A percentile compares a stretch with the other conserved stretches of the same genome.
These are phyloP conservation scores for Agonum fuliginosum DNA, from an alignment of 2,888 invertebrate species.

Conservation along the genomic window DNA sequence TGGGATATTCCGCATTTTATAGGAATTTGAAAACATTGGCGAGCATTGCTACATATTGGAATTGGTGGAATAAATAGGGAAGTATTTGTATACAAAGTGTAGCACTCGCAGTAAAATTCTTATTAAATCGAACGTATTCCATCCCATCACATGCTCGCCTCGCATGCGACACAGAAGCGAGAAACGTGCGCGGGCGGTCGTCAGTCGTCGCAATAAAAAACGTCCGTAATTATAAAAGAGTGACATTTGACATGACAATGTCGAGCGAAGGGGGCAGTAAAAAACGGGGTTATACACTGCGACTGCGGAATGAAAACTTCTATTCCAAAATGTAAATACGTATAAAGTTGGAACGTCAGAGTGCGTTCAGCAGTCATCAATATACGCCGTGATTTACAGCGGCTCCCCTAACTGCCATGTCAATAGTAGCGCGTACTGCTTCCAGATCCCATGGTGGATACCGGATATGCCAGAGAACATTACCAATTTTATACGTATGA, in stretches of 20 bases:
- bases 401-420: constrained; percentile 53
- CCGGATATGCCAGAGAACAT: constrained; percentile 5
- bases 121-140: constrained; percentile 25
- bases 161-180: too few species aligned
- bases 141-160: constrained; percentile 11
- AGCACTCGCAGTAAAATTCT: constrained; percentile 34
- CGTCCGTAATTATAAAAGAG: constrained; percentile 59
- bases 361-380: constrained; percentile 57
- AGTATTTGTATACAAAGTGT: constrained; percentile 38
- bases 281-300: constrained; percentile 45
- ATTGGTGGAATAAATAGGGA: constrained; percentile 32
- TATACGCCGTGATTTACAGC: constrained; percentile 47
- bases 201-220: constrained; percentile 49
- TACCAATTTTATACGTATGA: constrained; percentile 36
- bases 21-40: constrained; percentile 26
- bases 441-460: constrained; percentile 28
- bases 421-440: constrained; percentile 21
- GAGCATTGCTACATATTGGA: constrained; percentile 3
- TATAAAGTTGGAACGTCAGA: constrained; percentile 48
- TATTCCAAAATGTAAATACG: constrained; percentile 61
- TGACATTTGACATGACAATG: constrained; percentile 59
- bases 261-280: constrained; percentile 45
- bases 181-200: neutral
- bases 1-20: constrained; percentile 9
- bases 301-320: constrained; percentile 53